Evolutionary conservation across 2,888 invertebrate genomes (phyloP).

Genomic region (Lithosia quadra): DNA sequence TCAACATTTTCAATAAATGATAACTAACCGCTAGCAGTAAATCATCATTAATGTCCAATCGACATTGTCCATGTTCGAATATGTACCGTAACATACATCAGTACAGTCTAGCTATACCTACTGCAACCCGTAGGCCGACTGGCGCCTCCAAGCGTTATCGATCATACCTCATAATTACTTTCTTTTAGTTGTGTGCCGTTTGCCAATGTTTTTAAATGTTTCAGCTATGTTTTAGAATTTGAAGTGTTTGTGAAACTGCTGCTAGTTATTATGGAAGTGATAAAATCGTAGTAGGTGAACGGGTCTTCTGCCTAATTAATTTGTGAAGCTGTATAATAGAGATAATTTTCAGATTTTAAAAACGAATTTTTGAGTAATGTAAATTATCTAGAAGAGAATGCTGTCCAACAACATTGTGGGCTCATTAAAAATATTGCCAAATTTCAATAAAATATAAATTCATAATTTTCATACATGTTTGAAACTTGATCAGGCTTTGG

Average conservation of each 20-base stretch:
- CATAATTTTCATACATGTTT: too few relatives aligned
- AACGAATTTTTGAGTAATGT: too few relatives aligned
- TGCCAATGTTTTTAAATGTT: neutral
- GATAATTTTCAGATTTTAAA: too few relatives aligned
- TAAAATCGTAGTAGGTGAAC: neutral
- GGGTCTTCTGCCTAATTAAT: too few relatives aligned
- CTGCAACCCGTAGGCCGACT: conserved; percentile 46
- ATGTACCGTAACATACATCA: conserved; percentile 11
- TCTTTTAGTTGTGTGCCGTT: conserved; percentile 12
- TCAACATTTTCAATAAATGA: conserved; percentile 2
- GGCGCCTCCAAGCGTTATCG: conserved; percentile 71
- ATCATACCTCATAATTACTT: conserved; percentile 71
- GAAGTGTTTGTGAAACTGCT: too few relatives aligned
- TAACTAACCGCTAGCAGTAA: neutral
- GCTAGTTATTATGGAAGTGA: neutral
- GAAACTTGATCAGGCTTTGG: too few relatives aligned
- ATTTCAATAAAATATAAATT: too few relatives aligned
- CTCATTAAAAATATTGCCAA: too few relatives aligned
- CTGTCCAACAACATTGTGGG: too few relatives aligned
- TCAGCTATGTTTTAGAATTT: neutral
- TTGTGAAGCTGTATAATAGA: too few relatives aligned
- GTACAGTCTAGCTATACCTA: neutral
- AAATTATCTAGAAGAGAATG: too few relatives aligned
- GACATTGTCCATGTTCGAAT: neutral
- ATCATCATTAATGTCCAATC: neutral